Evolutionary conservation across 2,888 invertebrate species (phyloP), one percentile per base, ranked within the genome.

Genomic region (Zele albiditarsus): DNA sequence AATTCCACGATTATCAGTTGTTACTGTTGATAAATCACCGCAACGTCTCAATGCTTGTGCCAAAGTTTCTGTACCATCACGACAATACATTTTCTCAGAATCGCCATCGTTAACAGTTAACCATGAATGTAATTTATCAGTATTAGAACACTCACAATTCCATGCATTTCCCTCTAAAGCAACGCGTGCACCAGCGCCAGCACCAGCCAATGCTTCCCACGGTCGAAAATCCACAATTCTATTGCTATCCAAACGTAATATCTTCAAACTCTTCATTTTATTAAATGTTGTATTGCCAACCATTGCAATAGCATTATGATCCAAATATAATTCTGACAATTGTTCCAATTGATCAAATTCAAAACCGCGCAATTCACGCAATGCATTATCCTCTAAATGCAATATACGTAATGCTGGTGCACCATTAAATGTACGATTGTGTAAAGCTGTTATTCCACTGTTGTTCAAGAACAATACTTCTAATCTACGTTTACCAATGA

Each of bases 381-480:
- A 89, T 80, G 93, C 91, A 89, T 96, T 96, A 87, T 94, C 92
- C 89, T 95, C 94, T 88, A 96, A 92, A 89, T 95, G 95, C 76
- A 96, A 91, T 79, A 94, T 92, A 88, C 93, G 92, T 82, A 95
- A 90, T 73, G 93, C 93, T 82, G 93, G 93, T 74, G 94, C 94
- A 69, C 95, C 95, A 91, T 95, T 95, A 90, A 96, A 96, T 79
- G 95, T 95, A 86, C 94, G 92, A 90, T 95, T 95, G 90, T 94
- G 94, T 87, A 96, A 92, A 81, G 93, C 92, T 80, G 92, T 92
- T 81, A 96, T 93, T 85, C 94, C 93, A 89, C 95, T 95, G 89
- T 93, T 93, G 90, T 96, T 96, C 81, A 96, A 91, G 90, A 92
- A 95, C 81, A 96, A 91, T 82, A 94, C 93, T 90, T 94, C 93